Evolutionary conservation across 2,888 invertebrate genomes (phyloP).

Genomic region (Rhamphomyia laevipes): DNA sequence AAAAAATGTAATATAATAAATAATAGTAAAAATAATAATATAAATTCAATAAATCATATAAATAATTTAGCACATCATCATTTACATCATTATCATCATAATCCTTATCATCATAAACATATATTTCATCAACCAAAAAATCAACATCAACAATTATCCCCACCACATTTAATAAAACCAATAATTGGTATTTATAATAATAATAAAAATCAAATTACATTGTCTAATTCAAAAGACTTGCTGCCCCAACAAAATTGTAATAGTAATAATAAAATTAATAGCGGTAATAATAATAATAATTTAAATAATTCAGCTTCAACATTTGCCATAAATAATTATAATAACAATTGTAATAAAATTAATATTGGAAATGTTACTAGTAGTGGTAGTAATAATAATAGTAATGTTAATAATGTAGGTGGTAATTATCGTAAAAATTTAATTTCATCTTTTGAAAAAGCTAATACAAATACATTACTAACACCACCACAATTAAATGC

Average conservation of each 20-base stretch:
- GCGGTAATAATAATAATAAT: background rate
- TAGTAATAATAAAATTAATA: background rate
- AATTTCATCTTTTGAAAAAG: background rate
- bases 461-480: background rate
- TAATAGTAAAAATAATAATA: background rate
- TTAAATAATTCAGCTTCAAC: slow-evolving; percentile 1
- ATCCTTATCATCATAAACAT: slow-evolving; percentile 10
- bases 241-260: background rate
- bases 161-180: background rate
- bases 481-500: slow-evolving; percentile 12
- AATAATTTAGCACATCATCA: slow-evolving; percentile 13
- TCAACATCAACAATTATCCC: background rate
- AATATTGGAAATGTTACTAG: slow-evolving; percentile 10
- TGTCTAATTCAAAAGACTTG: no score
- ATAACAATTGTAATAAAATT: slow-evolving; percentile 14
- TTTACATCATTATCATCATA: slow-evolving; percentile 10
- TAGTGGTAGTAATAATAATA: slow-evolving; percentile 9
- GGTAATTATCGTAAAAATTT: background rate
- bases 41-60: background rate
- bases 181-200: no score
- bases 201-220: no score
- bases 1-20: no score
- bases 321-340: slow-evolving; percentile 13
- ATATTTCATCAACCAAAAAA: background rate
- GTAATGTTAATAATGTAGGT: slow-evolving; percentile 2